A percentile compares a stretch with the other conserved stretches of the same genome.
These are phyloP conservation scores for Grammomys dolichurus DNA, from an alignment of 2,113 vertebrate species.

Conservation along the genomic window DNA sequence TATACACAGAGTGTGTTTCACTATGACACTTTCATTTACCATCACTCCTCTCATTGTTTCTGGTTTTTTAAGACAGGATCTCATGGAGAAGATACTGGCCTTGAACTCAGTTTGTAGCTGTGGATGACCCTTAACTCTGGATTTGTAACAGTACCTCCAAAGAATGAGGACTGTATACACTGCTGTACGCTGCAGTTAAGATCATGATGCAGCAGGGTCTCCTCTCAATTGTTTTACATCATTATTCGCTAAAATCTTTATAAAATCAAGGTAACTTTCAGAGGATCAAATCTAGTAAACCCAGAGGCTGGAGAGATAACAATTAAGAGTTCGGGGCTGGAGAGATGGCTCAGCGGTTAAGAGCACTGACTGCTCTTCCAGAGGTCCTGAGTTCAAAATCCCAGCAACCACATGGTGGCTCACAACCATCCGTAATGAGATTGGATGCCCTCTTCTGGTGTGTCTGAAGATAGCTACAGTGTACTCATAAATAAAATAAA, in stretches of 20 bases:
- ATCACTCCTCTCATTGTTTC: neutral
- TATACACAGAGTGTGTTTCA: neutral
- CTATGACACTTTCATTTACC: neutral
- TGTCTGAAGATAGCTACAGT: too few species aligned
- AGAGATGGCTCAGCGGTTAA: too few species aligned
- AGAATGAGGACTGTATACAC: neutral
- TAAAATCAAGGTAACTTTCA: slow-evolving; percentile 21
- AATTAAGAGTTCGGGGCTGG: neutral
- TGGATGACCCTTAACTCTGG: neutral
- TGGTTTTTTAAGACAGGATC: neutral
- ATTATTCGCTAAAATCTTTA: slow-evolving; percentile 53
- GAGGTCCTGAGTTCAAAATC: too few species aligned
- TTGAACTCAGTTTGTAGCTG: neutral
- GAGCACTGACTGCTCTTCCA: too few species aligned
- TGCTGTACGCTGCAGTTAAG: neutral
- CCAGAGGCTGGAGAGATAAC: neutral
- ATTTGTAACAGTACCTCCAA: neutral
- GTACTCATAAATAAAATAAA: too few species aligned
- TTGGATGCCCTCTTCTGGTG: too few species aligned
- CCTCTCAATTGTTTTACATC: slow-evolving; percentile 2
- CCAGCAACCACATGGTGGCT: too few species aligned
- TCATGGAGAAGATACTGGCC: neutral
- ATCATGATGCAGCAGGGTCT: neutral
- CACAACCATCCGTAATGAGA: too few species aligned
- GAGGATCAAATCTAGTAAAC: neutral